Conservation (phyloP, 2,113 vertebrate species). For the Thomomys bottae region DNA sequence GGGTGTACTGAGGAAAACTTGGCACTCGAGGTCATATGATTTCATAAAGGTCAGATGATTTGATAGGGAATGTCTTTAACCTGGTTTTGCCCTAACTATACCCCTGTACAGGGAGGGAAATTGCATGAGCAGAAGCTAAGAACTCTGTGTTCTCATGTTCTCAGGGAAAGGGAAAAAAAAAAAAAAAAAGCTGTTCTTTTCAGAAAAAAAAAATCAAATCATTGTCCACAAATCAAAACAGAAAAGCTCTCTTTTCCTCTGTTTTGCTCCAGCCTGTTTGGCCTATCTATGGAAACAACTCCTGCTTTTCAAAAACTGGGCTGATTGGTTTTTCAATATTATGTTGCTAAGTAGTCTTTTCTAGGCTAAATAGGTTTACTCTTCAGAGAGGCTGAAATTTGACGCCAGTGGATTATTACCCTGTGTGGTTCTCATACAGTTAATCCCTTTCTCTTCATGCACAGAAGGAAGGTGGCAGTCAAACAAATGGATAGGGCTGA, state of each 20-base stretch:
- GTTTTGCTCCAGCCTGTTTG: conserved; percentile 36
- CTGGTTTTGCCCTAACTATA: neutral
- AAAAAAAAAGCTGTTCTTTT: conserved; percentile 38
- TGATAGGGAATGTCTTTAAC: neutral
- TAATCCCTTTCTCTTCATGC: neutral
- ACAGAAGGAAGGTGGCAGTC: neutral
- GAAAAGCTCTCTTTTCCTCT: conserved; percentile 20
- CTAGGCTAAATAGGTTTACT: conserved; percentile 47
- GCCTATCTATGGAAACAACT: conserved; percentile 62
- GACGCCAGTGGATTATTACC: neutral
- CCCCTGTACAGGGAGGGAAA: neutral
- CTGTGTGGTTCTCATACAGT: neutral
- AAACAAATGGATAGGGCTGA: neutral
- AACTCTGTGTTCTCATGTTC: neutral
- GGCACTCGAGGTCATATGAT: neutral
- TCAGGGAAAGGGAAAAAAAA: conserved; percentile 13
- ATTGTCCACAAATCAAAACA: conserved; percentile 1
- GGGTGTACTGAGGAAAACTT: neutral
- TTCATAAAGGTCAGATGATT: neutral
- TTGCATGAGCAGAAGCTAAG: neutral
- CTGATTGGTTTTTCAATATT: neutral
- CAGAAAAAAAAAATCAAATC: conserved; percentile 47
- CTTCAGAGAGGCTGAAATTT: conserved; percentile 25
- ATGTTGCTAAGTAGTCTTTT: conserved; percentile 56
- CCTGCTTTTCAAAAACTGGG: conserved; percentile 30